phyloP scores from a whole-genome alignment of 1,140 invertebrate species.

The Antheraea mylitta region DNA sequence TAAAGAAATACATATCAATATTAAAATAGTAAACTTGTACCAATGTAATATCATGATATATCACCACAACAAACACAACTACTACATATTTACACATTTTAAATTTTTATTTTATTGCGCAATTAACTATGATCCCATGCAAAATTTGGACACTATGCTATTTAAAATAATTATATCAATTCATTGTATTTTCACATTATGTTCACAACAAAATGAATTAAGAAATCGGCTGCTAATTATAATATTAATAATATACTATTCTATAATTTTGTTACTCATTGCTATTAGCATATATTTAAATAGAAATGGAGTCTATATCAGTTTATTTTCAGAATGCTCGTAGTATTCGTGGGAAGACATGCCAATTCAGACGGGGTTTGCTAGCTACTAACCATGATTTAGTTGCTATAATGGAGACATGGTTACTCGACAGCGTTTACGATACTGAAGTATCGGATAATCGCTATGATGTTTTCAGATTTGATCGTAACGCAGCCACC shows the following conservation, averaged over 20 bases:
- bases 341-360: not conserved
- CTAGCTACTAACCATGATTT: not conserved
- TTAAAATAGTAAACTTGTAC: not conserved
- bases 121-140: too few relatives aligned
- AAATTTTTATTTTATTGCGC: not conserved
- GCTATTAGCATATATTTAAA: too few relatives aligned
- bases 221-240: too few relatives aligned
- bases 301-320: not conserved
- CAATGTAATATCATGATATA: not conserved
- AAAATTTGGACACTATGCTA: too few relatives aligned
- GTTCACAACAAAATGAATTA: too few relatives aligned
- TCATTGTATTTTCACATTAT: too few relatives aligned
- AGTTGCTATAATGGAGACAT: not conserved
- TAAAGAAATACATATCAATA: not conserved
- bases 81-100: not conserved
- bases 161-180: too few relatives aligned
- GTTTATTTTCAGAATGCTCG: not conserved
- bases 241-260: too few relatives aligned
- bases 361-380: not conserved
- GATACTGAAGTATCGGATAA: not conserved
- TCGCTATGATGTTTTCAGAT: not conserved
- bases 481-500: not conserved
- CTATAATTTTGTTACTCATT: too few relatives aligned
- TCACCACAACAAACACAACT: not conserved
- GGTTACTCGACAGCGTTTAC: not conserved